Percentiles rank a stretch among this genome's conserved stretches.
Conservation (phyloP, 2,888 invertebrate genomes). For the Melieria crassipennis region DNA sequence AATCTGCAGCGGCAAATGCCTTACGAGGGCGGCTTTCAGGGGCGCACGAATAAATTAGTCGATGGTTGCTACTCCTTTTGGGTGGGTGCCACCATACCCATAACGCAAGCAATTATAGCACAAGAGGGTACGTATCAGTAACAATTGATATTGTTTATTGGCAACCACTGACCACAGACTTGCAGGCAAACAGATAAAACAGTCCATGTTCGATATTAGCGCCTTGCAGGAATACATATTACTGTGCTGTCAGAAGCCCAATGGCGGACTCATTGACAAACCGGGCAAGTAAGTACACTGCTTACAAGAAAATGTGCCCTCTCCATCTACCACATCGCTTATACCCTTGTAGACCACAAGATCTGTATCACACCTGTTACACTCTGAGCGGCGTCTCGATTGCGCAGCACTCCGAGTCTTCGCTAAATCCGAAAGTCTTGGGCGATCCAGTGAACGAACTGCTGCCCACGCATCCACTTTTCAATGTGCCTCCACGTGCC, state of each 20-base stretch:
- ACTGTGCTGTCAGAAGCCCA: slow-evolving; percentile 87
- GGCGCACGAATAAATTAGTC: slow-evolving; percentile 97
- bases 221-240: slow-evolving; percentile 96
- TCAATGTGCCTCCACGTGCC: slow-evolving; percentile 80
- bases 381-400: slow-evolving; percentile 93
- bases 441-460: slow-evolving; percentile 78
- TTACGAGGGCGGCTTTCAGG: slow-evolving; percentile 96
- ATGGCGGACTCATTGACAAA: slow-evolving; percentile 95
- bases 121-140: slow-evolving; percentile 63
- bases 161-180: not conserved
- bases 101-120: slow-evolving; percentile 79
- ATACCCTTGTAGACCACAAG: slow-evolving; percentile 73
- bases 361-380: slow-evolving; percentile 98
- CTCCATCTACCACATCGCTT: not conserved
- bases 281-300: slow-evolving; percentile 85
- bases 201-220: slow-evolving; percentile 78
- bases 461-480: slow-evolving; percentile 81
- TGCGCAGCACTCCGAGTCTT: slow-evolving; percentile 77
- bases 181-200: slow-evolving; percentile 49
- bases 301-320: too few relatives aligned
- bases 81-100: slow-evolving; percentile 93
- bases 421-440: slow-evolving; percentile 69
- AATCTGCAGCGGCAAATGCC: slow-evolving; percentile 90
- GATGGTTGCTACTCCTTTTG: slow-evolving; percentile 99
- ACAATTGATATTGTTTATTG: not conserved